These are phyloP conservation scores for Urosaurus nigricauda DNA, from an alignment of 2,797 vertebrate genomes.

Conservation along the genomic window DNA sequence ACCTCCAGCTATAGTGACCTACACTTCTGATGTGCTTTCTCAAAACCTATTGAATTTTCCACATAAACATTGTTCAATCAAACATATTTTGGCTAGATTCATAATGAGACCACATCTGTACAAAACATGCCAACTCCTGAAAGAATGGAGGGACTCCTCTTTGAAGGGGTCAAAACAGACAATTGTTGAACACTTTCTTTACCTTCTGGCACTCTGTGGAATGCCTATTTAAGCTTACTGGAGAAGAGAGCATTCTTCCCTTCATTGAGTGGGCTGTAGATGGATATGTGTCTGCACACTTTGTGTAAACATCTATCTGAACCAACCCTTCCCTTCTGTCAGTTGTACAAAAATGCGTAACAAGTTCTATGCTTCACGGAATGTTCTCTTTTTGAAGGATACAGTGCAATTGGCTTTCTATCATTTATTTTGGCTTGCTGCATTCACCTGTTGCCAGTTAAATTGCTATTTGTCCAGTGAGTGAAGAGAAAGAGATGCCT, in stretches of 20 bases:
- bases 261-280: background rate
- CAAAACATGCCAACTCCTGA: background rate
- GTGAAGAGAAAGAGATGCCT: background rate
- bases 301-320: background rate
- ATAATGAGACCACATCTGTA: background rate
- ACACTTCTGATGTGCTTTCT: background rate
- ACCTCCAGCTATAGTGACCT: background rate
- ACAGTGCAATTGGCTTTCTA: background rate
- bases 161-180: background rate
- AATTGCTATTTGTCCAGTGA: constrained; percentile 27
- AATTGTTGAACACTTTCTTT: background rate
- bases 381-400: background rate
- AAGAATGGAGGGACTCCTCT: accelerated
- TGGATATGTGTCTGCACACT: background rate
- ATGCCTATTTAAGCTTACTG: background rate
- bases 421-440: background rate
- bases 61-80: accelerated
- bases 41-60: background rate
- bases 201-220: background rate
- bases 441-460: constrained; percentile 6
- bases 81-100: background rate
- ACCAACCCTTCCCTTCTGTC: background rate
- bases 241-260: background rate
- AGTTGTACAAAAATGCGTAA: background rate
- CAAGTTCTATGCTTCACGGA: background rate